Evolutionary conservation across 2,113 vertebrate genomes (phyloP).

Genomic region (Stigmatopora nigra): DNA sequence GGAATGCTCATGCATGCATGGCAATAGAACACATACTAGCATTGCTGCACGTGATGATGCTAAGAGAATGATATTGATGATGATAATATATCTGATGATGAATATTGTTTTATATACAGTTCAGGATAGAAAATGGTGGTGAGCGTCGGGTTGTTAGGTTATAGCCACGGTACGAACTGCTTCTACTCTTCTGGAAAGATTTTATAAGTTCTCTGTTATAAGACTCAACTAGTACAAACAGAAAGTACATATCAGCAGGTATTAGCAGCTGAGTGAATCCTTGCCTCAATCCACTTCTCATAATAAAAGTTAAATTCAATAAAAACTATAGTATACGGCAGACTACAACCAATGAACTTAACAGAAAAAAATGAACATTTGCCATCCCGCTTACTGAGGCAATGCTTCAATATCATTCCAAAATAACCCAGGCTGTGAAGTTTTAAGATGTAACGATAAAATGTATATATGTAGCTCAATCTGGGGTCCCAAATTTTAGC

Average conservation of each 20-base stretch:
- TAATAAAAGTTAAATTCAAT: conserved; percentile 55
- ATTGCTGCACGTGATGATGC: conserved; percentile 39
- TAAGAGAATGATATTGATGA: conserved; percentile 25
- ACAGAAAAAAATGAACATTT: conserved; percentile 46
- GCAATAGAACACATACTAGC: conserved; percentile 52
- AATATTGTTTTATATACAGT: conserved; percentile 12
- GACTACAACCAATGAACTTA: too few relatives aligned
- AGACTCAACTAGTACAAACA: not conserved
- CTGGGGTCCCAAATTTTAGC: not conserved
- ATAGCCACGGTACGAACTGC: not conserved
- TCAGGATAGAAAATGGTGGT: not conserved
- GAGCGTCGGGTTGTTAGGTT: not conserved
- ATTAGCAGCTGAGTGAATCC: conserved; percentile 35
- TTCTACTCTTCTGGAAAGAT: not conserved
- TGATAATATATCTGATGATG: conserved; percentile 34
- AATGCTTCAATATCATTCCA: conserved; percentile 32
- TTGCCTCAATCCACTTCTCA: conserved; percentile 58
- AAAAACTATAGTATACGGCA: too few relatives aligned
- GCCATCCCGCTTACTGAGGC: conserved; percentile 26
- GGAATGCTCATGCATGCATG: conserved; percentile 73
- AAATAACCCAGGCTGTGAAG: conserved; percentile 21
- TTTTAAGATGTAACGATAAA: not conserved
- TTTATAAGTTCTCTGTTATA: not conserved
- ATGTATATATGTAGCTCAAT: not conserved
- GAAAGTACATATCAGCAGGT: conserved; percentile 37